Base-by-base conservation (phyloP, 2,888 invertebrate genomes). In the Helicoverpa assulta region DNA sequence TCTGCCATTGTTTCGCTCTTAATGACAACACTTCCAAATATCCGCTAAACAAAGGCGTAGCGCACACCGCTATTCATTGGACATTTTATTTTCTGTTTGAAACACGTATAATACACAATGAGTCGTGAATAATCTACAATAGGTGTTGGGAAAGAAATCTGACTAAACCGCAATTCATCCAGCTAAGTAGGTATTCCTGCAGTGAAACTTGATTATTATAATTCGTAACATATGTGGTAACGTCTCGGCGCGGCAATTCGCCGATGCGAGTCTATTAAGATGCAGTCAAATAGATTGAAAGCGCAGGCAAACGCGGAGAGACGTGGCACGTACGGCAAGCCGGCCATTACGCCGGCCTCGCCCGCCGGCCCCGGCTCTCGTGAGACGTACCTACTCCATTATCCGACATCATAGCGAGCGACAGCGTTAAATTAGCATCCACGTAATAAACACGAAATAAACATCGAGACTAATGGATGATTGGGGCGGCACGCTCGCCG, bases 381-480 rank as follows among this genome's bases (percentile, higher is more conserved):
- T 74, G 83, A 85, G 82, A 85, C 73, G 82, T 83, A 79, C 72
- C 80, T 73, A 73, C 87, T 88, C 88, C 86, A 89, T 89, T 87
- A 87, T 76, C 87, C 86, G 85, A 88, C 88, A 86, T 86, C 88
- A 83, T 84, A 85, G 86, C 86, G 78, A 86, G 87, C 82, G 72
- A 70, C 72, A 86, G 79, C 84, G 89, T 85, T 90, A 86, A 90
- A 92, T 93, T 93, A 92, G 88, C 90, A 89, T 92, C 89, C 86
- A 88, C 86, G 89, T 89, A 88, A 90, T 91, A 91, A 91, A 92
- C 91, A 91, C 90, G 93, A 91, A 92, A 92, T 93, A 93, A 93
- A 92, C 91, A 91, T 93, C 91, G 90, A 92, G 88, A 92, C 93
- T 92, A 93, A 93, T 94, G 93, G 91, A 92, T 92, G 93, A 93